Evolutionary conservation across 2,888 invertebrate genomes (phyloP), one percentile per base, ranked within the genome.

Genomic region (Rambutsinella grinnellia): DNA sequence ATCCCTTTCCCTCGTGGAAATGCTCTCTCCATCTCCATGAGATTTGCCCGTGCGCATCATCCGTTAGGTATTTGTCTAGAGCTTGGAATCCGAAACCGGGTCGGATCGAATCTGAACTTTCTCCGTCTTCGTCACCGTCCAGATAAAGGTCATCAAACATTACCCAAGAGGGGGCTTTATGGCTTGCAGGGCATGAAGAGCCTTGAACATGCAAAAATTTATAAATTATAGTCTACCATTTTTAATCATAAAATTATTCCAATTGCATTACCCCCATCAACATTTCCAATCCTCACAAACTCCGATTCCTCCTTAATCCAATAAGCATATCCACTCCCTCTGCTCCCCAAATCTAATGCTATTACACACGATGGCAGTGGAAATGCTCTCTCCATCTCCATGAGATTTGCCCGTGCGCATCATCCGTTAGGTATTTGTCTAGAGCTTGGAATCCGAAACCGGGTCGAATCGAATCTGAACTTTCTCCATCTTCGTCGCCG

Each of bases 121-220:
- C 78, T 21, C 68, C 74, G 13, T 78, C 76, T 21, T 78, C 78
- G 13, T 82, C 78, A 2, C 74, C 76, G 49, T 79, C 79, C 54
- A 76, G 58, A 36, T 81, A 78, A 19, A 76, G 66, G 70, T 78
- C 79, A n/a, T 80, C 81, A 36, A 81, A 75, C 75, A 70, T 75
- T 26, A 82, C 75, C 82, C 81, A 82, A 0, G 80, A 81, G 13
- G 82, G 81, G 49, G 80, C 77, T 78, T 82, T 82, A 65, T 82
- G 81, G 13, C 76, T 76, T 1, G 74, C 74, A 13, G 78, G 80
- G 24, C 80, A 77, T 17, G 74, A 68, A 6, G 77, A 74, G 24
- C 76, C 80, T 78, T 19, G 2, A 27, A 19, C 1, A 51, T 28
- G 28, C 17, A 49, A 28, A 19, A 5, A 36, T 47, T 17, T 15